Evolutionary conservation across 2,797 vertebrate species (phyloP).

Genomic region (Hemibagrus guttatus): DNA sequence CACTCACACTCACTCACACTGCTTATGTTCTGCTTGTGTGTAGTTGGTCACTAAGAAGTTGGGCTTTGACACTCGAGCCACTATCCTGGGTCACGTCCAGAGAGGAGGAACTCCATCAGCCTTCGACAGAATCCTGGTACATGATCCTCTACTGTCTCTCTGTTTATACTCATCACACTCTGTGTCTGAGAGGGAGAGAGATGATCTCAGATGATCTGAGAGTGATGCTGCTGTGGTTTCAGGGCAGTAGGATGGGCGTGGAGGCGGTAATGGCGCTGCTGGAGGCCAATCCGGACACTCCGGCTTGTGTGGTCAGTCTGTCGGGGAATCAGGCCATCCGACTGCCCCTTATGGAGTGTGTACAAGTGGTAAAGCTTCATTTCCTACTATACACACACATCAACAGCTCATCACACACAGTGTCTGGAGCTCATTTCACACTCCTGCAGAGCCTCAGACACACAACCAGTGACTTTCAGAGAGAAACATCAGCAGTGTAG

Average conservation of each 20-base stretch:
- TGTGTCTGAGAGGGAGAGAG: background rate
- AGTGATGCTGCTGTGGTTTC: constrained; percentile 17
- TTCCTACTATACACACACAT: background rate
- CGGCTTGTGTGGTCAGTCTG: constrained; percentile 89
- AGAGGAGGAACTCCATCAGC: constrained; percentile 91
- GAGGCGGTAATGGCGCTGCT: constrained; percentile 95
- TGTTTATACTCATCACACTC: background rate
- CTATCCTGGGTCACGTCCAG: constrained; percentile 89
- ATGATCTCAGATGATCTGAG: no score
- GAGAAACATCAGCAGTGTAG: no score
- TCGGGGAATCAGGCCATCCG: constrained; percentile 92
- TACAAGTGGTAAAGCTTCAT: constrained; percentile 84
- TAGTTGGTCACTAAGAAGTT: constrained; percentile 89
- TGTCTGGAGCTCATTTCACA: background rate
- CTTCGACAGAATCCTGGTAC: constrained; percentile 92
- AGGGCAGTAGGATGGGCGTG: constrained; percentile 96
- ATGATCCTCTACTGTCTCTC: background rate
- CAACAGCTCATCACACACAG: background rate
- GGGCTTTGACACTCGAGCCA: constrained; percentile 92
- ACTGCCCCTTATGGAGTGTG: constrained; percentile 95
- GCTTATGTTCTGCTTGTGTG: constrained; percentile 21
- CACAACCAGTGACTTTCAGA: no score
- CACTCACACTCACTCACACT: background rate
- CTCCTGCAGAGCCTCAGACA: no score
- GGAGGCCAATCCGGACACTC: constrained; percentile 90